Evolutionary conservation across 2,888 invertebrate species (phyloP).

Genomic region (Amblyjoppa fuscipennis): DNA sequence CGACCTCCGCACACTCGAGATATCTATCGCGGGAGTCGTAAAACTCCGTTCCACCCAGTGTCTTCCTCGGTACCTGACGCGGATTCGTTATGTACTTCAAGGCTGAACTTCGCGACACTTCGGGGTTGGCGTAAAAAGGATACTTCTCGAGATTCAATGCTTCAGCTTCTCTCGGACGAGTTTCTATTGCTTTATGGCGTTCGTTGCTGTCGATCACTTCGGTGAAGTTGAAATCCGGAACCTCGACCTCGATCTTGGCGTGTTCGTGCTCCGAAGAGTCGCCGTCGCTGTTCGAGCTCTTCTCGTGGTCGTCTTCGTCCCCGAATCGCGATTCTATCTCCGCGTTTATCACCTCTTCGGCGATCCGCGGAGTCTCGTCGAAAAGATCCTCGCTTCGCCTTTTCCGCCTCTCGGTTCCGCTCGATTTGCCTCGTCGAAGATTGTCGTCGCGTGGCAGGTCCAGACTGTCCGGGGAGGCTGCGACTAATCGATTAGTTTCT

Average conservation of each 20-base stretch:
- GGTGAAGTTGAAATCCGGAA: slow-evolving; percentile 77
- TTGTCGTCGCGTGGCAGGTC: slow-evolving; percentile 73
- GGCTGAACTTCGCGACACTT: slow-evolving; percentile 87
- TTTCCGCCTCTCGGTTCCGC: slow-evolving; percentile 43
- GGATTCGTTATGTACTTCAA: slow-evolving; percentile 90
- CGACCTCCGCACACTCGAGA: slow-evolving; percentile 83
- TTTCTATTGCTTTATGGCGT: slow-evolving; percentile 37
- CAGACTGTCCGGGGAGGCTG: slow-evolving; percentile 26
- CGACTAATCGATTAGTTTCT: slow-evolving; percentile 84
- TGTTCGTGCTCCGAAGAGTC: slow-evolving; percentile 49
- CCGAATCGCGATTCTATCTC: slow-evolving; percentile 78
- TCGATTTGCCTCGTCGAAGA: slow-evolving; percentile 70
- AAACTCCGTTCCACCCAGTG: slow-evolving; percentile 89
- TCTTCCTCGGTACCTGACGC: slow-evolving; percentile 88
- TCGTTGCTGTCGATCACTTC: slow-evolving; percentile 74
- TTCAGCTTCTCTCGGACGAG: slow-evolving; percentile 2
- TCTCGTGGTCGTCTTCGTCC: slow-evolving; percentile 82
- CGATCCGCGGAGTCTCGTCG: slow-evolving; percentile 74
- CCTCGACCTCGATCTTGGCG: slow-evolving; percentile 74
- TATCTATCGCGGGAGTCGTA: slow-evolving; percentile 88
- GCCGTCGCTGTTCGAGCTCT: slow-evolving; percentile 73
- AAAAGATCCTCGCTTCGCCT: slow-evolving; percentile 71
- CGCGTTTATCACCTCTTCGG: slow-evolving; percentile 74
- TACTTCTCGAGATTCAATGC: slow-evolving; percentile 86
- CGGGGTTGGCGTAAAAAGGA: slow-evolving; percentile 88